Conservation (phyloP, 30 jellyfish, hydroid and myxozoan genomes). For the Hydractinia echinata region DNA sequence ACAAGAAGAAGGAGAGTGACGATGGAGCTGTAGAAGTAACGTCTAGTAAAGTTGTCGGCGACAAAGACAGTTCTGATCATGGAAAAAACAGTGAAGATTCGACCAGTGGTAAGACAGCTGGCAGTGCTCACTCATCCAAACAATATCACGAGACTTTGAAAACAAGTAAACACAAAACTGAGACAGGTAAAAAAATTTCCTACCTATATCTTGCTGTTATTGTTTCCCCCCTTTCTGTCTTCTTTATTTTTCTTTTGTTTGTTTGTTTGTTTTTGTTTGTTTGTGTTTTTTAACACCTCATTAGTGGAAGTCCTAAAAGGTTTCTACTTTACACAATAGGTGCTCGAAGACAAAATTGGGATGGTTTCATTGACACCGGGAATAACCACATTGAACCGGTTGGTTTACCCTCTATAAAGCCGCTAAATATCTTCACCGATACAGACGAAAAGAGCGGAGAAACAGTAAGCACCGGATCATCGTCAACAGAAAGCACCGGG, state of each 20-base stretch:
- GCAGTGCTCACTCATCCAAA: not conserved
- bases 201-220: too few relatives aligned
- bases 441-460: not conserved
- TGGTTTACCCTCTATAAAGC: not conserved
- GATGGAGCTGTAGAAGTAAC: constrained; percentile 11
- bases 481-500: not conserved
- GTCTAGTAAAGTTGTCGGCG: constrained; percentile 9
- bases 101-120: not conserved
- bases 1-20: not conserved
- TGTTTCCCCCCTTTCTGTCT: too few relatives aligned
- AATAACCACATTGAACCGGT: constrained; percentile 14
- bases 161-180: constrained; percentile 6
- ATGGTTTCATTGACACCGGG: constrained; percentile 8
- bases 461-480: not conserved
- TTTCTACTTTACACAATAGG: not conserved
- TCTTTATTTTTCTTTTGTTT: too few relatives aligned
- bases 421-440: constrained; percentile 1
- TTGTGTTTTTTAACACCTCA: too few relatives aligned
- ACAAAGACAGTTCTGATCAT: constrained; percentile 8
- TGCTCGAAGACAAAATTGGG: constrained; percentile 3
- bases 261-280: too few relatives aligned
- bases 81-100: not conserved
- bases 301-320: too few relatives aligned
- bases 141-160: not conserved
- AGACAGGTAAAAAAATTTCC: not conserved